Base-by-base conservation (phyloP, 2,797 vertebrate species). In the Synanceia verrucosa region DNA sequence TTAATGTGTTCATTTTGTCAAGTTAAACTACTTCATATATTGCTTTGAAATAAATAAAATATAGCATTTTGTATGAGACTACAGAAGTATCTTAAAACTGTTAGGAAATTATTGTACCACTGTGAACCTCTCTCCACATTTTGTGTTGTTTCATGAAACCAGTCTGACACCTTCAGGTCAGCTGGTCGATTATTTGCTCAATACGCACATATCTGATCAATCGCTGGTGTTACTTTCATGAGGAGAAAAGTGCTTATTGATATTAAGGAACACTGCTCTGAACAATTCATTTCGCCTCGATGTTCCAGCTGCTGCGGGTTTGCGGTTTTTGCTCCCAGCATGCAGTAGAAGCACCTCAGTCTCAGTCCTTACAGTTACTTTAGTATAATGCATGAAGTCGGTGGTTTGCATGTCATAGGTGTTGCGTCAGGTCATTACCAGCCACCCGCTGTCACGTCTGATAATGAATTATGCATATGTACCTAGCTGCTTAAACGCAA, bases 391-490 rank as follows among this genome's bases (percentile, higher is more conserved):
- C 47, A 50, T 50, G 9, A 18, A 50, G 47, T 28, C 9, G 24
- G 47, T 9, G 24, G 14, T 18, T 28, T 18, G 14, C 8, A 5
- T 16, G 50, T 50, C 16, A n/a, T n/a, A n/a, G n/a, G 8, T 41
- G 39, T n/a, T 9, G 9, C n/a, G n/a, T 41, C 39, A 8, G 39
- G 39, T n/a, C 39, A 41, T 41, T 8, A 24, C 12, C 21, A 23
- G 44, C 21, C 21, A 24, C 44, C 6, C 21, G 21, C 44, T 47
- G 44, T 24, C 39, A 9, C 3, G 18, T 1, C 39, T 41, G 39
- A 3, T 4, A 41, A 74, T 66, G 11, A 65, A 73, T 62, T 24
- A 37, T 73, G 46, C 37, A 74, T 61, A 31, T 34, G 44, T 47
- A 41, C 23, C 16, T 33, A 60, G 65, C 37, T 57, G 64, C 29